Evolutionary conservation across 2,113 vertebrate genomes (phyloP), one percentile per base, ranked within the genome.

Genomic region (Callithrix jacchus): DNA sequence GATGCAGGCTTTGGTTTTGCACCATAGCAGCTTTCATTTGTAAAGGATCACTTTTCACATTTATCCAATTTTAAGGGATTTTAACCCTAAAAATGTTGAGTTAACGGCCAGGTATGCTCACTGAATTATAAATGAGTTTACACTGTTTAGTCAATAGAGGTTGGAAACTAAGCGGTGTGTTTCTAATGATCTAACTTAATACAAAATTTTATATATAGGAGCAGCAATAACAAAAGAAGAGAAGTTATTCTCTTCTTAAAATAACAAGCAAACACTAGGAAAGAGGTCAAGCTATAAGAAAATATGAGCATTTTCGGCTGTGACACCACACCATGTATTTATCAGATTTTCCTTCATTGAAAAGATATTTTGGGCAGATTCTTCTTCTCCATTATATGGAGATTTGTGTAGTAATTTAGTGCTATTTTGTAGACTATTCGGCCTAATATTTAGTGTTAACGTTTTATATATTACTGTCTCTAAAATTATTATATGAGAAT

Each of bases 11-110:
- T 95, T 92, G 88, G 52, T 94, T 96, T 88, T 92, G 66, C 18
- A 95, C 16, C 3, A 54, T 5, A 68, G 7, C 25, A 89, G 79
- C 80, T 98, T 91, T 92, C 47, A 77, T 74, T 96, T 81, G 83
- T 91, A 98, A 98, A 96, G 54, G 71, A 98, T 97, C 30, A 20
- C 0, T 97, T 97, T 98, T 96, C 37, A 95, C 92, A 94, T 94
- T 96, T 97, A 96, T 81, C 64, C 87, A 94, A 23, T 83, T 97
- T 95, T 95, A 79, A 91, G 3, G 32, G 30, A 97, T 87, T 98
- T 96, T 97, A 49, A 89, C 56, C 89, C 49, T 77, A 96, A 82
- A 93, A 9, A 14, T 35, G 8, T 45, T 83, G 23, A 93, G 79
- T 49, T 73, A 82, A 56, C 95, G 35, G 20, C 30, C 97, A 54